Evolutionary conservation across 2,113 vertebrate species (phyloP).

Genomic region (Oncorhynchus keta): DNA sequence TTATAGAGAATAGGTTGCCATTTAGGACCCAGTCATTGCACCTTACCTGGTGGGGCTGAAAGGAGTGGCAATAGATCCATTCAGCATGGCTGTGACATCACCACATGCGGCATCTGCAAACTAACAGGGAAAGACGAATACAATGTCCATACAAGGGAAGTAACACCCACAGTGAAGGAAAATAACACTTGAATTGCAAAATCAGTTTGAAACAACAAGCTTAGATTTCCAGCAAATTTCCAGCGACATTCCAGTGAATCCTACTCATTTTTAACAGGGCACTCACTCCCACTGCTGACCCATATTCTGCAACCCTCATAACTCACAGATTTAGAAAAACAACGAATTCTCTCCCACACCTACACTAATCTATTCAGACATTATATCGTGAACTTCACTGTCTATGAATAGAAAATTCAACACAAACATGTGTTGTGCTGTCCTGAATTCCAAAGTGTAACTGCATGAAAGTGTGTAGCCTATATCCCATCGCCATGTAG

Average conservation of each 20-base stretch:
- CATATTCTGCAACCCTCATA: not conserved
- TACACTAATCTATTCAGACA: not conserved
- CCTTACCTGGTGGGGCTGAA: constrained; percentile 76
- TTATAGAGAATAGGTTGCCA: too few relatives aligned
- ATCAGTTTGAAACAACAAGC: not conserved
- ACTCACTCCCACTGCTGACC: not conserved
- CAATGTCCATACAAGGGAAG: not conserved
- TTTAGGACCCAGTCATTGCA: not conserved
- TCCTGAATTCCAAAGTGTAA: not conserved
- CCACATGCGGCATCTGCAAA: constrained; percentile 84
- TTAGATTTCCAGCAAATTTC: not conserved
- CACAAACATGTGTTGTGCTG: not conserved
- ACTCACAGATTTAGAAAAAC: not conserved
- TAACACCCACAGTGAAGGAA: not conserved
- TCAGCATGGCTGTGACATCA: constrained; percentile 80
- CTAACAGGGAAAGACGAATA: constrained; percentile 58
- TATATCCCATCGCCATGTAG: constrained; percentile 34
- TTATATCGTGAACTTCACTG: too few relatives aligned
- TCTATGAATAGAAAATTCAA: not conserved
- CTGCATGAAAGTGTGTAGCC: constrained; percentile 1
- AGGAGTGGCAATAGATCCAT: constrained; percentile 70
- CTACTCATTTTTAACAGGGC: not conserved
- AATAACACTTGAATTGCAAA: not conserved
- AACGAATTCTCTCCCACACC: not conserved
- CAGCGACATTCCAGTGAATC: not conserved